phyloP scores from a whole-genome alignment of 2,113 vertebrate species.

The Tympanuchus pallidicinctus region DNA sequence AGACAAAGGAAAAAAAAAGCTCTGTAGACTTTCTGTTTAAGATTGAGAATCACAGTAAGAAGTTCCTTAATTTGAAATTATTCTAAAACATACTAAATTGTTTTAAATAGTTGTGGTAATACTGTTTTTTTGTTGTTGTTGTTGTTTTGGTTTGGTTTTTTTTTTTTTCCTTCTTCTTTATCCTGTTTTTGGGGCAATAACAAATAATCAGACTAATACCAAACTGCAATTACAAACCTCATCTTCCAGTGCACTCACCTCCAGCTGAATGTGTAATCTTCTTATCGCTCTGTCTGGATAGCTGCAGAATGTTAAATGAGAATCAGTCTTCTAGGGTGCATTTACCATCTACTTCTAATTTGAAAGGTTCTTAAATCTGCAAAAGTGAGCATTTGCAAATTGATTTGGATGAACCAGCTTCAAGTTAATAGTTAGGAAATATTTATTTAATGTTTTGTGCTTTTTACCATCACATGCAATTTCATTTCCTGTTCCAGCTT shows the following conservation, averaged over 20 bases:
- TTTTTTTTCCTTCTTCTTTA: background rate
- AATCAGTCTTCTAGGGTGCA: constrained; percentile 8
- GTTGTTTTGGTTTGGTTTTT: no score
- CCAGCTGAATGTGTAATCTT: background rate
- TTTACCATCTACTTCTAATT: constrained; percentile 25
- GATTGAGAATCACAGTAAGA: rapidly evolving
- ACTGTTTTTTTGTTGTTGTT: background rate
- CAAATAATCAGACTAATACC: background rate
- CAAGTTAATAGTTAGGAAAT: constrained; percentile 27
- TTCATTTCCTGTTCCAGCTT: constrained; percentile 40
- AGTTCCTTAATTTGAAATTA: background rate
- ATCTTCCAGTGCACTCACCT: background rate
- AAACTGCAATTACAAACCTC: background rate
- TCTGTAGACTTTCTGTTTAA: background rate
- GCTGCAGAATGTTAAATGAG: background rate
- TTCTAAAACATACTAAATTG: background rate
- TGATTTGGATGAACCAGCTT: constrained; percentile 40
- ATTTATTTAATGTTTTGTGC: constrained; percentile 30
- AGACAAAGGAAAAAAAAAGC: background rate
- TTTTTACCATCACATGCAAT: background rate
- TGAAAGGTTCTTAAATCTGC: constrained; percentile 31
- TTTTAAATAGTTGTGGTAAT: background rate
- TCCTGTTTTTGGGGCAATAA: background rate
- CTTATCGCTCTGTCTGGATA: background rate
- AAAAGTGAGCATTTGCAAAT: constrained; percentile 32